Percentiles rank a stretch among this genome's conserved stretches.
These are phyloP conservation scores for Cyphomyrus discorhynchus DNA, from an alignment of 2,113 vertebrate genomes.

Conservation along the genomic window DNA sequence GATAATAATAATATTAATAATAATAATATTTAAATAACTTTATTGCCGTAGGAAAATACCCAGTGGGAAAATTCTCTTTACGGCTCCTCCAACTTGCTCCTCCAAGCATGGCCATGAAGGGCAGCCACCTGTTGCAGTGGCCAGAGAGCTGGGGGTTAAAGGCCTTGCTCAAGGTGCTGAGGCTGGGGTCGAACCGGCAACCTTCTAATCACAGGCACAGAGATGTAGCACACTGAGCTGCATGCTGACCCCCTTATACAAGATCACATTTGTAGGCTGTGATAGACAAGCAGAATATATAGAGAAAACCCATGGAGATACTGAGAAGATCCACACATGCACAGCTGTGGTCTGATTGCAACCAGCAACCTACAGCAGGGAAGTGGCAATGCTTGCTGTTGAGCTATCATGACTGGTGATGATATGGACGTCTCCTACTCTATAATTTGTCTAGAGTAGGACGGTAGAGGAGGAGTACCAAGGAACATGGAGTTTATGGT, in stretches of 20 bases:
- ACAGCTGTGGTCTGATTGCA: background rate
- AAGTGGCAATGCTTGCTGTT: background rate
- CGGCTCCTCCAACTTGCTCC: no score
- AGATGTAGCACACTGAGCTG: no score
- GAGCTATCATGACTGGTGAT: background rate
- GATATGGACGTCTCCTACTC: background rate
- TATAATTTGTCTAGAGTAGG: no score
- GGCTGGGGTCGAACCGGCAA: no score
- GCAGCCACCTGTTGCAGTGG: no score
- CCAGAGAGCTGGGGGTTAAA: no score
- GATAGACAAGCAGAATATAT: background rate
- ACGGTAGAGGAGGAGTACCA: slow-evolving; percentile 54
- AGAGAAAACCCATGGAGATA: background rate
- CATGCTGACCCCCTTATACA: background rate
- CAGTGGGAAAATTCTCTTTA: no score
- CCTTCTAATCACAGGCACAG: no score
- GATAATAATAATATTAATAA: background rate
- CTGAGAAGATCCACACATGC: background rate
- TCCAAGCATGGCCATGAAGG: no score
- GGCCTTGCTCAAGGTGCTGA: no score
- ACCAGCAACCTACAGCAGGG: background rate
- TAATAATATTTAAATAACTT: no score
- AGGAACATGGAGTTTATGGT: slow-evolving; percentile 97
- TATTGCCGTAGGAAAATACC: no score
- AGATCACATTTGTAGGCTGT: background rate